These are phyloP conservation scores for Menura novaehollandiae DNA, from an alignment of 2,113 vertebrate species.

Conservation along the genomic window DNA sequence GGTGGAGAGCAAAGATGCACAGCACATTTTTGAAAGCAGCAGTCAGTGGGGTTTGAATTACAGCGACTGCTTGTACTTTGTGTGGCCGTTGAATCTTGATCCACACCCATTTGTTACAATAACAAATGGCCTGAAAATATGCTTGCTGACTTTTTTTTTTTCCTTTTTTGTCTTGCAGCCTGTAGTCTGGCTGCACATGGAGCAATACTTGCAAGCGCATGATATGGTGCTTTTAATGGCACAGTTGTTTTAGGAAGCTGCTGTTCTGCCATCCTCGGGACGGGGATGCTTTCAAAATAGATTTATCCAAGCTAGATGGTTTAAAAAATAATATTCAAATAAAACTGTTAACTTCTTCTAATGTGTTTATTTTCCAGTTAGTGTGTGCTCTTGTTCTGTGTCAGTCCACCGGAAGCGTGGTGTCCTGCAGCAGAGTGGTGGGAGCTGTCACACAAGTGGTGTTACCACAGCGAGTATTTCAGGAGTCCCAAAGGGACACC, in stretches of 20 bases:
- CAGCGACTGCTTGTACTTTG: not conserved
- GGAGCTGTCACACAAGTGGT: accelerated
- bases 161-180: not conserved
- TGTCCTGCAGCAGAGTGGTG: not conserved
- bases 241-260: not conserved
- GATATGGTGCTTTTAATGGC: not conserved
- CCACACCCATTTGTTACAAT: not conserved
- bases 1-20: not conserved
- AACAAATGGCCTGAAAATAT: not conserved
- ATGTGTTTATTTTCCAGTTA: not conserved
- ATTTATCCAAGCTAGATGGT: not conserved
- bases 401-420: not conserved
- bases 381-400: not conserved
- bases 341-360: not conserved
- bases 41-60: not conserved
- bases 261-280: not conserved
- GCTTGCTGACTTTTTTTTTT: not conserved
- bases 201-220: not conserved
- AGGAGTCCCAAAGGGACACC: not conserved
- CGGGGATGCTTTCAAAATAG: not conserved
- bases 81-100: not conserved
- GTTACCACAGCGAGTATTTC: not conserved
- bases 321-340: not conserved
- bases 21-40: not conserved
- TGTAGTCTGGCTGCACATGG: not conserved